Evolutionary conservation across 2,888 invertebrate species (phyloP), one percentile per base, ranked within the genome.

Genomic region (Blastobasis adustella): DNA sequence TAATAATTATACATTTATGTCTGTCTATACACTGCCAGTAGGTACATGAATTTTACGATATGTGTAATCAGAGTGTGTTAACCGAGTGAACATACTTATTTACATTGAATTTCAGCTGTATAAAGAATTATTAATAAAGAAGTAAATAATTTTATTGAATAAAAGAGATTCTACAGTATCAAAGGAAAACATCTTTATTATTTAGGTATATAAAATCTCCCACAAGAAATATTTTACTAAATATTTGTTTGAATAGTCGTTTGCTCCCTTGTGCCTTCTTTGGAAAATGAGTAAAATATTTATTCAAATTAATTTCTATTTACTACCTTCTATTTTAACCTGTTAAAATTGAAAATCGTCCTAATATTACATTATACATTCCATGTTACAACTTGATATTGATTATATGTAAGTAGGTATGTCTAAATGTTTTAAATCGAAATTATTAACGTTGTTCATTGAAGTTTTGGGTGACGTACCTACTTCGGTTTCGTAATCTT

Each of bases 211-310:
- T 46, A 37, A 37, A 7, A 36, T 7, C 7, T 23, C 6, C 8
- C 9, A 37, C 23, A 36, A 36, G 37, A 46, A 23, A 23, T 23
- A 23, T 23, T 23, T 23, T 23, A 23, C 23, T 23, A 23, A 23
- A 23, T 23, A 50, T 54, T 61, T 46, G 51, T 54, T 58, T 57
- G 38, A 58, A 58, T 60, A 23, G 23, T 23, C 23, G 23, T 65
- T 66, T 66, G 59, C 64, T 77, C 70, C 66, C 65, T 71, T 69
- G 80, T 80, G 79, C 79, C 79, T 79, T 80, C 66, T 71, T 79
- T 71, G 55, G 63, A 67, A 68, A 66, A 59, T 60, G 55, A 65
- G 63, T 66, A 66, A 65, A 62, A 3, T 23, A 23, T 23, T 23
- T 23, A 23, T 61, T 62, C 59, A 58, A 55, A 61, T 62, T 57